phyloP scores from a whole-genome alignment of 2,888 invertebrate genomes.

The Apoda limacodes region DNA sequence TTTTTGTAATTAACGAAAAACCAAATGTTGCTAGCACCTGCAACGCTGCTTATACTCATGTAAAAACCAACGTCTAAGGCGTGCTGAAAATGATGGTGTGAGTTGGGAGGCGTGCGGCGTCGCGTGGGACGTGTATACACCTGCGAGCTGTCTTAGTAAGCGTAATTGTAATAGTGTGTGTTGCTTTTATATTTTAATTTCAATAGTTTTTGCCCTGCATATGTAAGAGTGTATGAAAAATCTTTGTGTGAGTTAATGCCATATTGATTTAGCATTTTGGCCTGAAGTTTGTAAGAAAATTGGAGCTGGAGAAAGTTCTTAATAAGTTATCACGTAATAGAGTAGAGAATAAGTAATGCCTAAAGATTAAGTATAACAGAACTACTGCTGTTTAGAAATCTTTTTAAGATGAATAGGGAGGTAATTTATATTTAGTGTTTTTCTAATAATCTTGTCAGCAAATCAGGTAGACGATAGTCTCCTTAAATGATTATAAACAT shows the following conservation, averaged over 20 bases:
- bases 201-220: conserved; percentile 62
- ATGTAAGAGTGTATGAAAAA: conserved; percentile 40
- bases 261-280: conserved; percentile 56
- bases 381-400: no score
- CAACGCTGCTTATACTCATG: conserved; percentile 55
- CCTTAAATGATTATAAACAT: no score
- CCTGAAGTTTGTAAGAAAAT: conserved; percentile 48
- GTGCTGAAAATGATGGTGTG: conserved; percentile 29
- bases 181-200: conserved; percentile 64
- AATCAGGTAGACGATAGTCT: no score
- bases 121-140: conserved; percentile 40
- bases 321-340: no score
- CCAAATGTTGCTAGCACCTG: conserved; percentile 40
- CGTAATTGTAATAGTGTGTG: conserved; percentile 38
- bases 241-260: conserved; percentile 56
- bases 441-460: no score
- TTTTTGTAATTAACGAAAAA: no score
- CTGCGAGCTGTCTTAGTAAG: conserved; percentile 29
- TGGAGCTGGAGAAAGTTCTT: no score
- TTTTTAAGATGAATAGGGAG: no score
- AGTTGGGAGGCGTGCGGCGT: conserved; percentile 24
- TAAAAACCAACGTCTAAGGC: conserved; percentile 69
- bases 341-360: no score
- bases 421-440: no score
- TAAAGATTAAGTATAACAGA: no score